A percentile compares a stretch with the other conserved stretches of the same genome.
These are phyloP conservation scores for Cantharis flavilabris DNA, from an alignment of 2,888 invertebrate genomes.

Conservation along the genomic window DNA sequence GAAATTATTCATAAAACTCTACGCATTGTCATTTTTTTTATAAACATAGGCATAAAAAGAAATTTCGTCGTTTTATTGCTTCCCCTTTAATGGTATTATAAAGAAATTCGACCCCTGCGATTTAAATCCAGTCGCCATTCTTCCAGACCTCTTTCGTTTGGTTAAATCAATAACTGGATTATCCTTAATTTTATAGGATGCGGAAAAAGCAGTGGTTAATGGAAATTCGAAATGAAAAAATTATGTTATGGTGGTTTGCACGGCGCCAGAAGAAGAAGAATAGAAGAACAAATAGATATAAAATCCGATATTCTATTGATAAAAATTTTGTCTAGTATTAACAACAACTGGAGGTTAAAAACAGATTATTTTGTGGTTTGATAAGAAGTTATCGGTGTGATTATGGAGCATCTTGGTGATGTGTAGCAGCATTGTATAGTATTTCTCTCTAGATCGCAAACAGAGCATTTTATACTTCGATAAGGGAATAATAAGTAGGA, in stretches of 20 bases:
- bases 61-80: background rate
- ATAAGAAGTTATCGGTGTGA: background rate
- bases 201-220: background rate
- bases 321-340: no score
- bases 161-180: background rate
- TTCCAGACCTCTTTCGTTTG: background rate
- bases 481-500: background rate
- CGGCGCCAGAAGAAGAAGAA: background rate
- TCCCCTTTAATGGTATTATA: background rate
- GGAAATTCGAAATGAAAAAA: background rate
- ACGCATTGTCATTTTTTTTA: background rate
- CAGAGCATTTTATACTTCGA: background rate
- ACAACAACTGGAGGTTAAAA: background rate
- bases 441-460: background rate
- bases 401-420: background rate
- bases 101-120: background rate
- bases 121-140: background rate
- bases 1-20: background rate
- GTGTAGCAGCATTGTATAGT: background rate
- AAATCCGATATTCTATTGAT: background rate
- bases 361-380: background rate
- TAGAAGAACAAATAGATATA: background rate
- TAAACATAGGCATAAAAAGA: background rate
- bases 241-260: background rate
- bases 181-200: background rate